Conservation (phyloP, 2,888 invertebrate species). For the Tinea pellionella region DNA sequence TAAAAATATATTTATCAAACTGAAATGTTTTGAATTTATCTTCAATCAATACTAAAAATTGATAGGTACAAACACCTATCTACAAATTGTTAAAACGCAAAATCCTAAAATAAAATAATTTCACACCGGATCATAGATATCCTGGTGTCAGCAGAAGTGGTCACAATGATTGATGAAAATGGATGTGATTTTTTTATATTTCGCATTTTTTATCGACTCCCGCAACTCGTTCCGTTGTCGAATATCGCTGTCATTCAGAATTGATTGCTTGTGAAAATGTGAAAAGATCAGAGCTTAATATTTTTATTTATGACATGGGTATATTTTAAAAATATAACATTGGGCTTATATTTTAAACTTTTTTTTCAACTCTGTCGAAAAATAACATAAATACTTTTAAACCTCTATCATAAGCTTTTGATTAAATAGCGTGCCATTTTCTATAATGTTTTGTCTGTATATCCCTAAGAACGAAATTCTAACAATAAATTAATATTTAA, state of each 20-base stretch:
- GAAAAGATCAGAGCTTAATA: conserved; percentile 1
- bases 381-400: no score
- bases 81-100: neutral
- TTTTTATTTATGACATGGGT: neutral
- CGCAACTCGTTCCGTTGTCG: conserved; percentile 31
- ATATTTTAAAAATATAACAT: neutral
- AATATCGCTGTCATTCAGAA: conserved; percentile 39
- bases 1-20: no score
- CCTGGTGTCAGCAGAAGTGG: neutral
- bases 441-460: no score
- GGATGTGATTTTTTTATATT: conserved; percentile 43
- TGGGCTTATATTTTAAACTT: neutral
- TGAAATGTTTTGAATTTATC: no score
- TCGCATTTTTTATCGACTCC: conserved; percentile 28
- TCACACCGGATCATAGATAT: conserved; percentile 4
- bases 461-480: no score
- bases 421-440: no score
- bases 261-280: conserved; percentile 43
- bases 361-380: no score
- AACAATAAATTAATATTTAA: no score
- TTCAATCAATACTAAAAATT: no score
- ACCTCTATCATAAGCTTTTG: no score
- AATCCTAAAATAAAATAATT: conserved; percentile 6
- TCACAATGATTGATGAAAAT: conserved; percentile 43
- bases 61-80: no score